Percentiles rank a stretch among this genome's conserved stretches.
phyloP scores from a whole-genome alignment of 2,113 vertebrate genomes.

The Chionis minor region DNA sequence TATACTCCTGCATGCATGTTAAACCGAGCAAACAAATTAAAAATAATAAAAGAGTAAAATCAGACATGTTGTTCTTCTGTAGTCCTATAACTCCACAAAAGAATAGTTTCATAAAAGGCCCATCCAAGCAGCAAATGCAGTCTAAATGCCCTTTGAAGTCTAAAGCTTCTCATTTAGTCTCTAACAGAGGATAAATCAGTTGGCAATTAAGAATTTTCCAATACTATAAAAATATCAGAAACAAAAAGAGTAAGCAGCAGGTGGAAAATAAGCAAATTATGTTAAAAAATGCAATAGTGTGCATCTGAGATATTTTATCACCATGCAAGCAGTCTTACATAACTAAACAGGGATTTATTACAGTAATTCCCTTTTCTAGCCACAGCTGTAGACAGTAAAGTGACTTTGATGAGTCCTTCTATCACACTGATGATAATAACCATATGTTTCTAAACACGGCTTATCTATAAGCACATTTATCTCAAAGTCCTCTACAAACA shows the following conservation, averaged over 20 bases:
- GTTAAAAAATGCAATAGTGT: not conserved
- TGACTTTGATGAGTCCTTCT: not conserved
- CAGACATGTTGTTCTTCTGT: not conserved
- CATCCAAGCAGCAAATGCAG: conserved; percentile 37
- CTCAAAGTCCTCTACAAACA: not conserved
- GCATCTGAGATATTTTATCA: not conserved
- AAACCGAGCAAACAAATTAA: not conserved
- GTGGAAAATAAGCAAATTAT: not conserved
- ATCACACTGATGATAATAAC: not conserved
- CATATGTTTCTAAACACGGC: not conserved
- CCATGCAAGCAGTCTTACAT: not conserved
- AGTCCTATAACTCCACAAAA: not conserved
- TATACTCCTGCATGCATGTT: not conserved
- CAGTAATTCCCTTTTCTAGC: not conserved
- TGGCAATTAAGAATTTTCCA: conserved; percentile 9
- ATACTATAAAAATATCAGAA: not conserved
- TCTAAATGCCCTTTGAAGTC: conserved; percentile 28
- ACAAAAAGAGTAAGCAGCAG: not conserved
- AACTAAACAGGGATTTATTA: not conserved
- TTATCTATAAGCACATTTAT: conserved; percentile 43
- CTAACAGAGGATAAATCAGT: not conserved
- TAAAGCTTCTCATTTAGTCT: not conserved
- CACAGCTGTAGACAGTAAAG: not conserved
- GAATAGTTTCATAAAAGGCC: conserved; percentile 25
- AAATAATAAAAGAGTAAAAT: not conserved